phyloP scores from a whole-genome alignment of 2,888 invertebrate genomes.

The Mayetiola destructor region DNA sequence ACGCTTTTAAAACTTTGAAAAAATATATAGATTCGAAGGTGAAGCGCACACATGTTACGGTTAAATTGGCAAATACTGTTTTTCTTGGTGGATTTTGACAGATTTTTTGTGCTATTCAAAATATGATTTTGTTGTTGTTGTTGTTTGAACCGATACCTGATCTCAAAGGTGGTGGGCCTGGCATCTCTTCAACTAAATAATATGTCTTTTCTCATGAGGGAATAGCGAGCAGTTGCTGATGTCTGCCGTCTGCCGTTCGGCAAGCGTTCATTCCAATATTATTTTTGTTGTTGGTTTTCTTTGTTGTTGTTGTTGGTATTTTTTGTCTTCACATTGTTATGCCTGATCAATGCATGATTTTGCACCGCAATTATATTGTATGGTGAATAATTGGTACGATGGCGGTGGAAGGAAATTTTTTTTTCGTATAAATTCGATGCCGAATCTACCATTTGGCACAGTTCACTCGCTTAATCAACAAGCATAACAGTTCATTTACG shows the following conservation, averaged over 20 bases:
- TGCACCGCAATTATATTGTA: background rate
- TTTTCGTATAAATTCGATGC: conserved; percentile 7
- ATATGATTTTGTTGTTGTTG: background rate
- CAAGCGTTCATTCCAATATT: too few species aligned
- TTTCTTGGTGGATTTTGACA: too few species aligned
- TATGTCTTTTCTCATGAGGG: conserved; percentile 8
- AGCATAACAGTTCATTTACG: background rate
- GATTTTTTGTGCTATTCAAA: too few species aligned
- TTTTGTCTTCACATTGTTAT: background rate
- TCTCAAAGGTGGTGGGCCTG: background rate
- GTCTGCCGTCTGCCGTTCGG: background rate
- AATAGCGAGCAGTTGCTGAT: background rate
- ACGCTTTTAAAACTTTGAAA: too few species aligned
- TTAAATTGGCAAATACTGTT: background rate
- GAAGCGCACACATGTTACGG: conserved; percentile 11
- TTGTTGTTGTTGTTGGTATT: background rate
- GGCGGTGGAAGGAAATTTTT: background rate
- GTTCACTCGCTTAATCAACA: background rate
- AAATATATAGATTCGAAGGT: conserved; percentile 4
- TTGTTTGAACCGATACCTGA: background rate
- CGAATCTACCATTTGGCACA: background rate
- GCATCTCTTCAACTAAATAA: conserved; percentile 5
- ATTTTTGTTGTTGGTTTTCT: background rate
- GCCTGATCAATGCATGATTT: background rate
- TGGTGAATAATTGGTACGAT: background rate